These are phyloP conservation scores for Polypterus senegalus DNA, from an alignment of 2,113 vertebrate genomes.

Conservation along the genomic window DNA sequence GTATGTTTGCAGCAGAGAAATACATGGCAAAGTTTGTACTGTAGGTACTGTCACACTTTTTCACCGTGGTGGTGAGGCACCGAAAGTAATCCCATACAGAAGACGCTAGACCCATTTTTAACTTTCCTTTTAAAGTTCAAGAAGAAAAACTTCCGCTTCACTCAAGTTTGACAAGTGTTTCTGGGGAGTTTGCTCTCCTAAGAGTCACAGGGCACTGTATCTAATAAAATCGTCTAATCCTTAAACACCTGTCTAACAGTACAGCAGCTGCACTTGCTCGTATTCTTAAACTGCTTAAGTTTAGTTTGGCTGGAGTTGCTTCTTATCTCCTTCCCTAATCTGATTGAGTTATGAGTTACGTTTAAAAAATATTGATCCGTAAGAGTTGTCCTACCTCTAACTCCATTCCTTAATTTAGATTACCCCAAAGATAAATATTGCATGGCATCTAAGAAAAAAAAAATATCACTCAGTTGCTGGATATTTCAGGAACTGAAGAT, in stretches of 20 bases:
- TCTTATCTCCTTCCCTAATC: conserved; percentile 41
- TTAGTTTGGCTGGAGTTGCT: conserved; percentile 33
- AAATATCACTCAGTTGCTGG: conserved; percentile 23
- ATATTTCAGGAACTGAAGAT: conserved; percentile 49
- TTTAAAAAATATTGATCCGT: conserved; percentile 26
- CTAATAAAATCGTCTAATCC: conserved; percentile 22
- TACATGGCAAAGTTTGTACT: too few species aligned
- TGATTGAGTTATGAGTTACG: conserved; percentile 45
- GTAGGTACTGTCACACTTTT: too few species aligned
- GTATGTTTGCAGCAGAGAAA: too few species aligned
- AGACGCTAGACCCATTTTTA: too few species aligned
- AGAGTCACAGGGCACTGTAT: too few species aligned
- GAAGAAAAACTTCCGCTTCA: too few species aligned
- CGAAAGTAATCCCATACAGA: too few species aligned
- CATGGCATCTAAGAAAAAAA: conserved; percentile 23
- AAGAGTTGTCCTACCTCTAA: conserved; percentile 34
- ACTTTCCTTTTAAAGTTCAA: too few species aligned
- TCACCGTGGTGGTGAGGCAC: too few species aligned
- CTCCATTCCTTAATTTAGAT: conserved; percentile 58
- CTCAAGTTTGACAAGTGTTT: too few species aligned
- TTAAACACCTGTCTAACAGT: conserved; percentile 17
- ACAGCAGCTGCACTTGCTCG: not conserved
- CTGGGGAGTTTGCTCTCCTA: too few species aligned
- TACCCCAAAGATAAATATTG: conserved; percentile 45
- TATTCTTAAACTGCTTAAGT: conserved; percentile 25